Percentiles rank a stretch among this genome's conserved stretches.
Conservation (phyloP, 2,113 vertebrate genomes). For the Tringa solitaria region DNA sequence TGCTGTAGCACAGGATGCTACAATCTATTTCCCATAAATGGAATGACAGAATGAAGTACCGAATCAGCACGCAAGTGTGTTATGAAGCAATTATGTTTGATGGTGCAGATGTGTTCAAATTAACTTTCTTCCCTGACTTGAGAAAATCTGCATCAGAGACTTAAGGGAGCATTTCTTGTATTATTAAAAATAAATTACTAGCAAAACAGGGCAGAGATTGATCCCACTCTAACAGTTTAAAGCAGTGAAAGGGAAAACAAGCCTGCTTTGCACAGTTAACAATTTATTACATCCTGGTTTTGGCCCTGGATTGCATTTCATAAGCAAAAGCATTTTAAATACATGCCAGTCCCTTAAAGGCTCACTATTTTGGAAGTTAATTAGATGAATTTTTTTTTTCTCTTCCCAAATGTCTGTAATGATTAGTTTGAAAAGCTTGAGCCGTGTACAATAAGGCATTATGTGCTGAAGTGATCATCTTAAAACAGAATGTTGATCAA, state of each 20-base stretch:
- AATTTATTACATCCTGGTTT: background rate
- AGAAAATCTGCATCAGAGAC: slow-evolving; percentile 39
- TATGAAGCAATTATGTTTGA: slow-evolving; percentile 43
- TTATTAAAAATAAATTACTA: slow-evolving; percentile 60
- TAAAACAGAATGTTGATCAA: background rate
- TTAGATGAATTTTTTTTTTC: background rate
- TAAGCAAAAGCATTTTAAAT: background rate
- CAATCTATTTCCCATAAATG: slow-evolving; percentile 8
- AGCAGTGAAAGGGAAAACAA: slow-evolving; percentile 16
- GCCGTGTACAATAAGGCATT: background rate
- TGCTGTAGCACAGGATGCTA: background rate
- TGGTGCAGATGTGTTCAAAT: slow-evolving; percentile 52
- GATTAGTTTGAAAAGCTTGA: background rate
- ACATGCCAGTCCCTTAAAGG: background rate
- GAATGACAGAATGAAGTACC: slow-evolving; percentile 30
- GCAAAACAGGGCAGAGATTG: slow-evolving; percentile 19
- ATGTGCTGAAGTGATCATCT: background rate
- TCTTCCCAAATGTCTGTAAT: background rate
- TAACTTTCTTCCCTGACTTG: slow-evolving; percentile 44
- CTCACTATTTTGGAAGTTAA: background rate
- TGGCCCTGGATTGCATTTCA: background rate
- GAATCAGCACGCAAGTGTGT: slow-evolving; percentile 43
- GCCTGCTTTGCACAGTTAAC: background rate
- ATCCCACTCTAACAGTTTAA: slow-evolving; percentile 11
- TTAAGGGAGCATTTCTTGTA: slow-evolving; percentile 28